A percentile compares a stretch with the other conserved stretches of the same genome.
These are phyloP conservation scores for Heptranchias perlo DNA, from an alignment of 2,113 vertebrate species.

Conservation along the genomic window DNA sequence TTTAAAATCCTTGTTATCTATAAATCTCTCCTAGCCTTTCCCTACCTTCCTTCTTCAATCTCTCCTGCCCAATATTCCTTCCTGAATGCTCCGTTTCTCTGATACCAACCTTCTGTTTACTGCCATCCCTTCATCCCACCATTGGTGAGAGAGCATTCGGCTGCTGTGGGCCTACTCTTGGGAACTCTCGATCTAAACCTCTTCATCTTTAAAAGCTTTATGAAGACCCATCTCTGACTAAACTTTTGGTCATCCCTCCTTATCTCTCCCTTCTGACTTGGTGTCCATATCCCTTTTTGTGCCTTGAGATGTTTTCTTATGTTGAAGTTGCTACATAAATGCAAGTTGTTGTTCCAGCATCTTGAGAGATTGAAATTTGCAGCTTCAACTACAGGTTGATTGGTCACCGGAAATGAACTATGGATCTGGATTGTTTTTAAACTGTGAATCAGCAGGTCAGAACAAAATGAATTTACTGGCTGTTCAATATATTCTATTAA, in stretches of 20 bases:
- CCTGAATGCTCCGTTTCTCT: not conserved
- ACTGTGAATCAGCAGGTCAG: not conserved
- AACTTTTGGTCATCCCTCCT: not conserved
- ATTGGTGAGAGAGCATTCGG: not conserved
- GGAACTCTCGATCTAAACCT: not conserved
- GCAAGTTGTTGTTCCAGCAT: not conserved
- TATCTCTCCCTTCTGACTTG: not conserved
- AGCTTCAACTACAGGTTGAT: not conserved
- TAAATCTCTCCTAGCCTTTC: not conserved
- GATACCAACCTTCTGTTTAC: not conserved
- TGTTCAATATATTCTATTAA: not conserved
- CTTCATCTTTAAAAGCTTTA: not conserved
- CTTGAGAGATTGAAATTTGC: not conserved
- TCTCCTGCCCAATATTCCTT: not conserved
- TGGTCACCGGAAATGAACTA: not conserved
- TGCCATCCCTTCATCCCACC: not conserved
- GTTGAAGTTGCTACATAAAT: not conserved
- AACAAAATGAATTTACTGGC: not conserved
- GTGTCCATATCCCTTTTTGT: not conserved
- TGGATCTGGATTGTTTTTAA: not conserved
- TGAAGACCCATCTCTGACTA: not conserved
- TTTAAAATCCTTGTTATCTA: not conserved
- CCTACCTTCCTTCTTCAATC: not conserved
- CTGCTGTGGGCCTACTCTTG: not conserved
- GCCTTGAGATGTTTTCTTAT: not conserved